These are phyloP conservation scores for Drosophila littoralis DNA, from an alignment of 1,140 invertebrate species.

Conservation along the genomic window DNA sequence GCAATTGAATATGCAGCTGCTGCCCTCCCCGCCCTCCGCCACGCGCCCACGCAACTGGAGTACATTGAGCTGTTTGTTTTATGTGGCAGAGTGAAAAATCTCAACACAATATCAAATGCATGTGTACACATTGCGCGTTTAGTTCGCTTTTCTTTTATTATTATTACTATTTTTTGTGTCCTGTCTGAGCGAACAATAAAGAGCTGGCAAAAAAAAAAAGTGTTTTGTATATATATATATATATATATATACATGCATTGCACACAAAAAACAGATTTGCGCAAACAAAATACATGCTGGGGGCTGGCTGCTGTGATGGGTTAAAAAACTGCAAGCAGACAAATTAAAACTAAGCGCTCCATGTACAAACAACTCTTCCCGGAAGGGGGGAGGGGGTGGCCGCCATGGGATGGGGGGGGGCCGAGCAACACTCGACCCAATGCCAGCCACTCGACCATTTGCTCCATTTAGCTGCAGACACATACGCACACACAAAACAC, in stretches of 20 bases:
- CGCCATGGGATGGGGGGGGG: no score
- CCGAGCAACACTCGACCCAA: constrained; percentile 63
- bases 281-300: constrained; percentile 56
- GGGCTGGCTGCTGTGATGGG: constrained; percentile 1
- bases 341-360: constrained; percentile 80
- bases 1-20: constrained; percentile 63
- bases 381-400: background rate
- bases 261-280: constrained; percentile 67
- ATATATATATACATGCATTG: constrained; percentile 25
- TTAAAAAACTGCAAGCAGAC: constrained; percentile 65
- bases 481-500: constrained; percentile 32
- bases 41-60: background rate
- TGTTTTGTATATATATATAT: constrained; percentile 22
- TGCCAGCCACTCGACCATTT: constrained; percentile 78
- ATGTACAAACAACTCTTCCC: constrained; percentile 68
- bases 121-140: constrained; percentile 45
- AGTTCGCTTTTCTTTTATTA: constrained; percentile 15
- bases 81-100: constrained; percentile 64
- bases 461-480: constrained; percentile 71
- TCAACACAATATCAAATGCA: constrained; percentile 72
- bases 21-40: no score
- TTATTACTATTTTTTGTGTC: background rate
- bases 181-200: constrained; percentile 53
- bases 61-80: constrained; percentile 70
- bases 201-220: constrained; percentile 43